These are phyloP conservation scores for Glaucomys volans DNA, from an alignment of 2,113 vertebrate genomes.

Conservation along the genomic window DNA sequence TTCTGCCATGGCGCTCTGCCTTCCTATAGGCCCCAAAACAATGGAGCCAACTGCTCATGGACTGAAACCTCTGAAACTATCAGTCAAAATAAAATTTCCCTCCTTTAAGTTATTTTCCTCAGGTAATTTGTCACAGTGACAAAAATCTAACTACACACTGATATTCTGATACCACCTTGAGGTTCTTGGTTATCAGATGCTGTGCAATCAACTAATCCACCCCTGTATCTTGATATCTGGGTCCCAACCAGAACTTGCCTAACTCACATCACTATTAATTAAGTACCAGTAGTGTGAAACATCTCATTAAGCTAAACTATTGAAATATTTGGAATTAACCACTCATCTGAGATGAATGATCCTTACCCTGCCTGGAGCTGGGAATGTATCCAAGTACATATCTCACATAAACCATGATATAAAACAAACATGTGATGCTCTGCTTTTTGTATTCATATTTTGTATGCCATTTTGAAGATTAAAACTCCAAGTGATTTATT, in stretches of 20 bases:
- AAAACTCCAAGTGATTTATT: neutral
- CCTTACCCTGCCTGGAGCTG: neutral
- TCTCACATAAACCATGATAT: neutral
- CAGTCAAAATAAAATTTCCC: too few relatives aligned
- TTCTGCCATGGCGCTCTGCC: too few relatives aligned
- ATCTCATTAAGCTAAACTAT: neutral
- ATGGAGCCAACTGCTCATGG: too few relatives aligned
- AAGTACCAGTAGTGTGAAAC: neutral
- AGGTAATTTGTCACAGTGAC: neutral
- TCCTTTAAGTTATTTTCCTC: neutral
- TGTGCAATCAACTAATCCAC: neutral
- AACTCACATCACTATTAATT: neutral
- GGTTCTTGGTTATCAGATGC: neutral
- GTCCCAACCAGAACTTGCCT: neutral
- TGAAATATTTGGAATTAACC: neutral
- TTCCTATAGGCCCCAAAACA: too few relatives aligned
- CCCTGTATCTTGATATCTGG: neutral
- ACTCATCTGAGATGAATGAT: neutral
- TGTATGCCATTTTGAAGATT: neutral
- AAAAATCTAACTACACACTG: neutral
- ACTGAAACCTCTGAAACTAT: too few relatives aligned
- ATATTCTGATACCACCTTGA: neutral
- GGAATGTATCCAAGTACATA: neutral
- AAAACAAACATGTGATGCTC: neutral
- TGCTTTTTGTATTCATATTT: neutral